phyloP scores from a whole-genome alignment of 2,888 invertebrate genomes.

The Cheilosia pagana region DNA sequence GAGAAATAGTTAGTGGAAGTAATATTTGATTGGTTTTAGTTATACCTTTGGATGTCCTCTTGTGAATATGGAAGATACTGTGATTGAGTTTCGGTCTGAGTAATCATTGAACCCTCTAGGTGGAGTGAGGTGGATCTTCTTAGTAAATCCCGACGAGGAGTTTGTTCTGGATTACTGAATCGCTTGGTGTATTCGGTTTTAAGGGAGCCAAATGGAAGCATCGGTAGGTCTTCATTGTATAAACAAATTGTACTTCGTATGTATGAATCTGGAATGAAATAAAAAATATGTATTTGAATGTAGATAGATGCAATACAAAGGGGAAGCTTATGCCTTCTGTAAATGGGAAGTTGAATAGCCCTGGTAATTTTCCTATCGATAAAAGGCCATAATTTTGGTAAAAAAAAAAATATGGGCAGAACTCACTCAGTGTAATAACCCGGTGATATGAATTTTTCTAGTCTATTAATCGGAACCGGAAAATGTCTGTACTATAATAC shows the following conservation, averaged over 20 bases:
- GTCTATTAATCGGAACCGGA: too few species aligned
- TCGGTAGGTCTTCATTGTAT: constrained; percentile 79
- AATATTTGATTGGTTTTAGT: background rate
- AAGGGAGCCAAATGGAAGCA: constrained; percentile 79
- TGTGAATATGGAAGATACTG: constrained; percentile 82
- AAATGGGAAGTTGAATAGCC: too few species aligned
- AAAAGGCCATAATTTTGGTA: too few species aligned
- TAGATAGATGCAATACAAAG: too few species aligned
- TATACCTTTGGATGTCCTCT: constrained; percentile 80
- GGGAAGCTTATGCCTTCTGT: too few species aligned
- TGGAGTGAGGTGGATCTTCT: constrained; percentile 81
- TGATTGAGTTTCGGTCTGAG: constrained; percentile 81
- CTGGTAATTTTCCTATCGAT: too few species aligned
- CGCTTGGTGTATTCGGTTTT: constrained; percentile 79
- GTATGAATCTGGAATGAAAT: constrained; percentile 74
- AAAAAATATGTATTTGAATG: too few species aligned
- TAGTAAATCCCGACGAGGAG: constrained; percentile 76
- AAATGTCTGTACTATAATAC: too few species aligned
- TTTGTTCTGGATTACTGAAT: constrained; percentile 70
- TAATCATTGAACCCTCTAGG: constrained; percentile 82
- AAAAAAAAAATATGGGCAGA: too few species aligned
- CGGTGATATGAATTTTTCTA: too few species aligned
- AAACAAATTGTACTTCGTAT: constrained; percentile 81
- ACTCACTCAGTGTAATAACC: too few species aligned
- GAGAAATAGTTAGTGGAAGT: background rate